These are phyloP conservation scores for Pandemis corylana DNA, from an alignment of 2,888 invertebrate genomes.

Conservation along the genomic window DNA sequence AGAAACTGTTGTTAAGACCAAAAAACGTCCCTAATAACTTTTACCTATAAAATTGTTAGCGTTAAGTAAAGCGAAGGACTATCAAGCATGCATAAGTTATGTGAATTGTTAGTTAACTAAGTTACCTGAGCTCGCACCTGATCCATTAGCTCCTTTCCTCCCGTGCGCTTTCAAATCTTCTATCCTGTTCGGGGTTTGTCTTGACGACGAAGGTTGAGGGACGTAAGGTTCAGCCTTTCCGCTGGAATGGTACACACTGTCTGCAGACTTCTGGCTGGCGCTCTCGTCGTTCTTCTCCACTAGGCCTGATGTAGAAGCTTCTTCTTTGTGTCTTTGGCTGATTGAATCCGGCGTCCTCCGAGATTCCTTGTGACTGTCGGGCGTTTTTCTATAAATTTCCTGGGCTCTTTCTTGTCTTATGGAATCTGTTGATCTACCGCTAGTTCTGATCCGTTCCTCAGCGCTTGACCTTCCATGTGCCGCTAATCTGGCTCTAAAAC, in stretches of 20 bases:
- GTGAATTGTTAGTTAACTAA: not conserved
- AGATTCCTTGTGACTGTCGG: conserved; percentile 64
- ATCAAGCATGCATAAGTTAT: not conserved
- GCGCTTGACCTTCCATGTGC: conserved; percentile 73
- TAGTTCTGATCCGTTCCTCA: conserved; percentile 78
- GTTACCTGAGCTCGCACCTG: conserved; percentile 86
- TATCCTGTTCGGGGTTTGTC: conserved; percentile 77
- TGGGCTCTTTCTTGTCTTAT: conserved; percentile 60
- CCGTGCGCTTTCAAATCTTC: conserved; percentile 79
- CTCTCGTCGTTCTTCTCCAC: conserved; percentile 72
- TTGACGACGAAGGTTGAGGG: conserved; percentile 80
- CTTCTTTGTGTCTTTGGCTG: conserved; percentile 69
- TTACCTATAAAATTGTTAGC: no score
- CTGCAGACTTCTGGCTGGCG: conserved; percentile 79
- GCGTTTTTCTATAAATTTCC: conserved; percentile 74
- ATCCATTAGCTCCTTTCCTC: conserved; percentile 81
- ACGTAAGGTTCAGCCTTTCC: conserved; percentile 72
- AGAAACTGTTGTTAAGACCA: no score
- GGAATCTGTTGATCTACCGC: conserved; percentile 75
- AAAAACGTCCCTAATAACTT: no score
- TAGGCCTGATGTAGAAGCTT: conserved; percentile 59
- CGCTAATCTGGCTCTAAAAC: conserved; percentile 80
- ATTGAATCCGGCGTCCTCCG: conserved; percentile 72
- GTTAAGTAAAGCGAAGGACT: no score
- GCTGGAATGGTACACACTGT: conserved; percentile 86